Percentiles rank a stretch among this genome's conserved stretches.
phyloP scores from a whole-genome alignment of 2,797 vertebrate genomes.

The Anguilla megastoma region DNA sequence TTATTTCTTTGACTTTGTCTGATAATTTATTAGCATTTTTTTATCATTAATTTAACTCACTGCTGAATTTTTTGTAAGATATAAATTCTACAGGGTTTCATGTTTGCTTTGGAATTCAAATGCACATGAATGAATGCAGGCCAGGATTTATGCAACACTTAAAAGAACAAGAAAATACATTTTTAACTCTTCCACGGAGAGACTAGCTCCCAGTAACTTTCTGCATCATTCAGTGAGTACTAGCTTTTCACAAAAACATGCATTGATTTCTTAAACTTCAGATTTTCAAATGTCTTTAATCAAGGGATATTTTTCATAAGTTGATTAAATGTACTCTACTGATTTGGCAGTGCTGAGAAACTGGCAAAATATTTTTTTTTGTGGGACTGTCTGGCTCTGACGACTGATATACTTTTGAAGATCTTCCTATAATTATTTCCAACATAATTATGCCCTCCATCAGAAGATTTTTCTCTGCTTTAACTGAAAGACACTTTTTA shows the following conservation, averaged over 20 bases:
- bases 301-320: background rate
- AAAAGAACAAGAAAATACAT: background rate
- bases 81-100: background rate
- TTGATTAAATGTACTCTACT: background rate
- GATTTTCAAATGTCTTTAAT: background rate
- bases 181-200: background rate
- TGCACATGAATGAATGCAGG: background rate
- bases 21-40: background rate
- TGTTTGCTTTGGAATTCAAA: background rate
- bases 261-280: background rate
- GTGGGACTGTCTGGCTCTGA: slow-evolving; percentile 1
- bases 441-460: background rate
- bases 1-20: background rate
- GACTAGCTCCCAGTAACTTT: background rate
- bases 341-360: background rate
- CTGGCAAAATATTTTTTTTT: background rate
- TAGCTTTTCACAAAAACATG: slow-evolving; percentile 4
- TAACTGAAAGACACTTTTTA: background rate
- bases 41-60: background rate
- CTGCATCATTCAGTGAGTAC: background rate
- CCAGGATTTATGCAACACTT: background rate
- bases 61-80: background rate
- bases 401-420: background rate
- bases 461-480: background rate
- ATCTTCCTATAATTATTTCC: background rate